Evolutionary conservation across 92 coral and sea anemone genomes (phyloP), one percentile per base, ranked within the genome.

Genomic region (Meandrina meandrites): DNA sequence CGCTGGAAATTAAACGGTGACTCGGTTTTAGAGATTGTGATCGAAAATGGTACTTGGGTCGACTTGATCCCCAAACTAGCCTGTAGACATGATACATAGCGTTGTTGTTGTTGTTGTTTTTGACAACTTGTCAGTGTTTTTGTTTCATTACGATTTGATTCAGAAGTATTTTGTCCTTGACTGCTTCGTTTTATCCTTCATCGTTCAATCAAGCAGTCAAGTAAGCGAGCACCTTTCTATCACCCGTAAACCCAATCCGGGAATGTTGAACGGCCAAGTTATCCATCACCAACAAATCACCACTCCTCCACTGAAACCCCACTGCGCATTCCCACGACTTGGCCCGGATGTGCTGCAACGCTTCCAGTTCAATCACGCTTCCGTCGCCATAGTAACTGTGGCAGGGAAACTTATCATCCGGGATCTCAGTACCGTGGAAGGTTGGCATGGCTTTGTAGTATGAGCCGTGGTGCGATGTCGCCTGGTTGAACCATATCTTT

Each of bases 321-420:
- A 93, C 93, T 22, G 93, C 88, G 83, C 90, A 84, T 54, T 68
- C 42, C 95, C 97, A 94, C 47, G 87, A 78, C 19, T 70, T 78
- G 22, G 80, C 92, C 17, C 95, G 93, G 68, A 94, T 77, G 91
- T 92, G 97, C 71, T 94, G 92, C 21, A 92, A 15, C 53, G 81
- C 87, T 50, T 86, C 93, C 80, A 89, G 93, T 64, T 90, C 93
- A 40, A 94, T 84, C 54, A 53, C 90, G 22, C 79, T 80, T 6
- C 93, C 93, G 42, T 90, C 95, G 27, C 96, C 96, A 73, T 89
- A 92, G 54, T 86, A 69, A 12, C 88, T 81, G 77, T 87, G 91
- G 66, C 70, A 83, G 0, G 93, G 93, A 69, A 84, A 93, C 54
- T 81, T 79, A 10, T 84, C 84, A 42, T 88, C 89, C 28, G 90